A percentile compares a stretch with the other conserved stretches of the same genome.
Conservation (phyloP, 2,113 vertebrate species). For the Zootoca vivipara region DNA sequence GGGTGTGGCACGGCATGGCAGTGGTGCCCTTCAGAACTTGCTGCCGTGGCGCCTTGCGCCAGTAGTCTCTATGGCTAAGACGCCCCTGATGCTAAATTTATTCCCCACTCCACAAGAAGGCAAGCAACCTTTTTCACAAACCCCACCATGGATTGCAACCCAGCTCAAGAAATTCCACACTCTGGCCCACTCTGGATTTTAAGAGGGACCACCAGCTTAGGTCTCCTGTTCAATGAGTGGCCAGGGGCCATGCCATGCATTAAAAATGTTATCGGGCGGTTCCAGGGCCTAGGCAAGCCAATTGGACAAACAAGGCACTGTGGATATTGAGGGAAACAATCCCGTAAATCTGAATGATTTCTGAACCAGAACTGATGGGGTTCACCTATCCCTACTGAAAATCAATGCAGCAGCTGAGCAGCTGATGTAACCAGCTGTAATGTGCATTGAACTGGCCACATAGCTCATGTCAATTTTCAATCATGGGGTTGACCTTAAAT, state of each 20-base stretch:
- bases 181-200: neutral
- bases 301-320: neutral
- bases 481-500: neutral
- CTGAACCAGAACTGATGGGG: neutral
- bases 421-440: neutral
- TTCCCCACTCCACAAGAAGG: neutral
- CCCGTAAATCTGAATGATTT: neutral
- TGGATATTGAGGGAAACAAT: neutral
- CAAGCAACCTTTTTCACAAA: neutral
- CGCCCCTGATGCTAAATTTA: neutral
- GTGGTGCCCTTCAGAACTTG: too few species aligned
- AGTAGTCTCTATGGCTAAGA: too few species aligned
- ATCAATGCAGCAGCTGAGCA: slow-evolving; percentile 7
- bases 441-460: neutral
- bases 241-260: neutral
- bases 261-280: neutral
- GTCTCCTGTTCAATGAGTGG: neutral
- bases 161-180: too few species aligned
- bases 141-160: neutral
- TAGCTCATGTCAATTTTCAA: neutral
- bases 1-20: too few species aligned
- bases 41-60: too few species aligned
- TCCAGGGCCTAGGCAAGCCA: neutral
- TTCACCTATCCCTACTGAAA: neutral
- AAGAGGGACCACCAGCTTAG: neutral